phyloP scores from a whole-genome alignment of 1,140 invertebrate species.

The Plectrocnemia conspersa region DNA sequence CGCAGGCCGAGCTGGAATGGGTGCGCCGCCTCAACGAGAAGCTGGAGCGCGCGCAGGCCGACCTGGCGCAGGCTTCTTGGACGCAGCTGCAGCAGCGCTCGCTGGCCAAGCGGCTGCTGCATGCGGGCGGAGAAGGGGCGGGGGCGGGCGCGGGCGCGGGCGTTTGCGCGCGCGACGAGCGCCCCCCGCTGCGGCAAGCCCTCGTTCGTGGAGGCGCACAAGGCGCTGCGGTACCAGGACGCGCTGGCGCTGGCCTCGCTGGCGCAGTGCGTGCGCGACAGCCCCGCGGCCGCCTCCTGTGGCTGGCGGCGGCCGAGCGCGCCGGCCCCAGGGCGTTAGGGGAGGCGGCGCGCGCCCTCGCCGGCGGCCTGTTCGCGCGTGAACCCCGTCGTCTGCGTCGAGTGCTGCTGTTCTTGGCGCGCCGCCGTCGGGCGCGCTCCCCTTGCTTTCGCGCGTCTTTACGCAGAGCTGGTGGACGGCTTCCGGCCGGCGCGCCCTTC shows the following conservation, averaged over 20 bases:
- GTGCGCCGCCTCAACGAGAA: slow-evolving; percentile 49
- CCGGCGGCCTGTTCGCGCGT: slow-evolving; percentile 79
- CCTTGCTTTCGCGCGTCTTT: slow-evolving; percentile 88
- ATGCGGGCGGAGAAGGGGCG: slow-evolving; percentile 76
- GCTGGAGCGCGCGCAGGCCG: slow-evolving; percentile 44
- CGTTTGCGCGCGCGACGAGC: slow-evolving; percentile 71
- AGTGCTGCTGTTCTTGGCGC: slow-evolving; percentile 75
- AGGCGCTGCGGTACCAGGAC: slow-evolving; percentile 75
- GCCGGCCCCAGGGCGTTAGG: slow-evolving; percentile 59
- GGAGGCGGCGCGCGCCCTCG: slow-evolving; percentile 64
- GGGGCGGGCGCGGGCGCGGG: slow-evolving; percentile 83
- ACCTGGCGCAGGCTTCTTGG: slow-evolving; percentile 71
- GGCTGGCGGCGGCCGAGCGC: slow-evolving; percentile 74
- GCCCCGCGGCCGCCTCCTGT: slow-evolving; percentile 76
- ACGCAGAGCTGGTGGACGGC: slow-evolving; percentile 85
- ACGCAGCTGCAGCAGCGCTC: slow-evolving; percentile 82
- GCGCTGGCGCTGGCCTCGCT: slow-evolving; percentile 74
- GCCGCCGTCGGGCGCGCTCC: slow-evolving; percentile 74
- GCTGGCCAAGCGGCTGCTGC: slow-evolving; percentile 76
- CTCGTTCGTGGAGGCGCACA: slow-evolving; percentile 84
- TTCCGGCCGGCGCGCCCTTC: slow-evolving; percentile 88
- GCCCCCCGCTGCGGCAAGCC: slow-evolving; percentile 80
- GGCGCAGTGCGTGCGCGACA: slow-evolving; percentile 69
- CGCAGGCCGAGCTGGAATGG: slow-evolving; percentile 48
- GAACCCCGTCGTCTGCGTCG: slow-evolving; percentile 77